phyloP scores from a whole-genome alignment of 2,888 invertebrate genomes.

The Catocala nupta region DNA sequence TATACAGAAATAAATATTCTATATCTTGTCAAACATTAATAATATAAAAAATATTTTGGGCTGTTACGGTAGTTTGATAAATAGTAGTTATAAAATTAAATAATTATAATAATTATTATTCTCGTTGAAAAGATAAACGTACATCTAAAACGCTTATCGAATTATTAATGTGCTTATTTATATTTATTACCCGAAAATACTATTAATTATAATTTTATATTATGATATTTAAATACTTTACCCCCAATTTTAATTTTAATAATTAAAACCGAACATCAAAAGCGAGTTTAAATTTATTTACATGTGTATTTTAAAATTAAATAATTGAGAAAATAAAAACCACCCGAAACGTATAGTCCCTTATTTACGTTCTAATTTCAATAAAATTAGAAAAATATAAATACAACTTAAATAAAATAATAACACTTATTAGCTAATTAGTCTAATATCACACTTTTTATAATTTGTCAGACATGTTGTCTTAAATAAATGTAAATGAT shows the following conservation, averaged over 20 bases:
- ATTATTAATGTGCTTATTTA: slow-evolving; percentile 26
- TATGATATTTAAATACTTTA: slow-evolving; percentile 38
- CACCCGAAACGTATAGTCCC: slow-evolving; percentile 14
- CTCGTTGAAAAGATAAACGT: slow-evolving; percentile 11
- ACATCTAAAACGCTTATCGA: slow-evolving; percentile 8
- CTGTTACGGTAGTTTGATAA: no score
- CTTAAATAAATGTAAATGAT: slow-evolving; percentile 30
- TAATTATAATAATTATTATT: slow-evolving; percentile 8
- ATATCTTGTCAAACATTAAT: background rate
- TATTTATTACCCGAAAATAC: slow-evolving; percentile 15
- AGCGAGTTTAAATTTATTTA: slow-evolving; percentile 23
- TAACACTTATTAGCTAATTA: slow-evolving; percentile 73
- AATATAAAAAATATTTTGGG: no score
- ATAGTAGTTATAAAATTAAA: no score
- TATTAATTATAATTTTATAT: slow-evolving; percentile 15
- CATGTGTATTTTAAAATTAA: slow-evolving; percentile 12
- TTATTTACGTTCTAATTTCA: slow-evolving; percentile 14
- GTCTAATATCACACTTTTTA: slow-evolving; percentile 84
- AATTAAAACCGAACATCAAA: slow-evolving; percentile 27
- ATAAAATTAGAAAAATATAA: slow-evolving; percentile 42
- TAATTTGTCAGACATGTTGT: slow-evolving; percentile 52
- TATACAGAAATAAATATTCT: slow-evolving; percentile 3
- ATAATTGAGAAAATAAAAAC: slow-evolving; percentile 20
- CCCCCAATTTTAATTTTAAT: slow-evolving; percentile 33
- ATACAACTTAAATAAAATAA: slow-evolving; percentile 69